phyloP scores from a whole-genome alignment of 2,888 invertebrate genomes.

The Lumbricus terrestris region DNA sequence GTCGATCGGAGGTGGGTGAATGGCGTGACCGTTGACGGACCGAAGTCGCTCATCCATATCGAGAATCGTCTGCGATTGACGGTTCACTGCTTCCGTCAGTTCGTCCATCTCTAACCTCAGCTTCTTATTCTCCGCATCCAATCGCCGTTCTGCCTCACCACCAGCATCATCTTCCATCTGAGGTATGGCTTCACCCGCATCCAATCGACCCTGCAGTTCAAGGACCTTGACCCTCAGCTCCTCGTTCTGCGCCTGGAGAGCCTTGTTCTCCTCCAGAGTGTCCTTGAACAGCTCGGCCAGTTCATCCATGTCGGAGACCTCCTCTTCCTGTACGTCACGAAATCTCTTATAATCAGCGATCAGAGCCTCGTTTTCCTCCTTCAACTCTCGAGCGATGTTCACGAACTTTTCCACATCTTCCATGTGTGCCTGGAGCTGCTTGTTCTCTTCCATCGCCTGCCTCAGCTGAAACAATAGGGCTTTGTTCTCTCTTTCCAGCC shows the following conservation, averaged over 20 bases:
- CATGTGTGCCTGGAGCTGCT: conserved; percentile 22
- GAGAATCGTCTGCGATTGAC: conserved; percentile 19
- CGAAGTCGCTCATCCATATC: conserved; percentile 21
- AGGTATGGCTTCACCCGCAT: background rate
- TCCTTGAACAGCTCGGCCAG: conserved; percentile 29
- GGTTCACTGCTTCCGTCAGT: conserved; percentile 19
- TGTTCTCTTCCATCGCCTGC: conserved; percentile 27
- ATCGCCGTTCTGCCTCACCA: background rate
- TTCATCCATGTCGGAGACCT: conserved; percentile 28
- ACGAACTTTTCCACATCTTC: conserved; percentile 28
- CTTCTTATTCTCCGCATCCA: conserved; percentile 13
- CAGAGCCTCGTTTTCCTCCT: conserved; percentile 29
- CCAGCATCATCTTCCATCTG: background rate
- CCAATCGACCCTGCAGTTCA: background rate
- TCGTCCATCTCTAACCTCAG: conserved; percentile 25
- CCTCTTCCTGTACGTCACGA: conserved; percentile 21
- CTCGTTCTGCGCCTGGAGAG: conserved; percentile 24
- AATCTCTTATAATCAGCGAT: conserved; percentile 27
- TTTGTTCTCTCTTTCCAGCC: conserved; percentile 29
- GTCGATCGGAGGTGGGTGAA: background rate
- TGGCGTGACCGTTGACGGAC: background rate
- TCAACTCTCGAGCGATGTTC: conserved; percentile 24
- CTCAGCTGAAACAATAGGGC: conserved; percentile 22
- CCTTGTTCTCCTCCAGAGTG: conserved; percentile 27
- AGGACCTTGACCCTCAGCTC: conserved; percentile 19